Percentiles rank a stretch among this genome's conserved stretches.
These are phyloP conservation scores for Drosophila subpulchrella DNA, from an alignment of 1,140 invertebrate genomes.

Conservation along the genomic window DNA sequence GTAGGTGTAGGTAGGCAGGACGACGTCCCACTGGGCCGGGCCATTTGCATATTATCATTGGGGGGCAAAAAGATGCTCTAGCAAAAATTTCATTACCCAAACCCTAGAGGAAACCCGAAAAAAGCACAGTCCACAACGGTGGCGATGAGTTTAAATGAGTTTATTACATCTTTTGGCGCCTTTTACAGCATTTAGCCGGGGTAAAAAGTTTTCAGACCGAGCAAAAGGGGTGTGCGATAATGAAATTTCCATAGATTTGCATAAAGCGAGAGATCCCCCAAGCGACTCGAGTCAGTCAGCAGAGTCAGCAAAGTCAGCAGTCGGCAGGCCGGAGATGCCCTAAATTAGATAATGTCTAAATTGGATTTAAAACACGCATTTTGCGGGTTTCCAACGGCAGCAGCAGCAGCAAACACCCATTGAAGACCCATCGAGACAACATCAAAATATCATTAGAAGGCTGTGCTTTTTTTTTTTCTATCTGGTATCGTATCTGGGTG, in stretches of 20 bases:
- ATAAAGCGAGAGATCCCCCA: conserved; percentile 53
- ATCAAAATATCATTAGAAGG: conserved; percentile 79
- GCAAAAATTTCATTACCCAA: conserved; percentile 80
- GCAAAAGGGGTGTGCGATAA: conserved; percentile 66
- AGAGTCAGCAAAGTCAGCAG: conserved; percentile 38
- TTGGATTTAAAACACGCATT: conserved; percentile 84
- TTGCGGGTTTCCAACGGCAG: conserved; percentile 77
- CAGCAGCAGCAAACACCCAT: conserved; percentile 47
- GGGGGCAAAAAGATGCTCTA: conserved; percentile 59
- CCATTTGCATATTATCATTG: conserved; percentile 78
- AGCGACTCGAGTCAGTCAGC: conserved; percentile 34
- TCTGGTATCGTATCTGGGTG: background rate
- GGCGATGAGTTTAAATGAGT: conserved; percentile 79
- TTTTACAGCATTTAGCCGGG: conserved; percentile 72
- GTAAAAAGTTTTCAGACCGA: conserved; percentile 34
- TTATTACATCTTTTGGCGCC: conserved; percentile 78
- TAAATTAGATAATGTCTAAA: conserved; percentile 84
- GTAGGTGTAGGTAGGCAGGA: background rate
- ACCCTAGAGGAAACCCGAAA: conserved; percentile 18
- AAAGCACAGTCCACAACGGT: conserved; percentile 26
- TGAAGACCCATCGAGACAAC: conserved; percentile 77
- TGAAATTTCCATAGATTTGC: conserved; percentile 83
- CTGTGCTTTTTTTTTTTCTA: conserved; percentile 27
- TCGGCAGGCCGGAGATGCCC: conserved; percentile 56
- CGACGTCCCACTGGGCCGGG: conserved; percentile 40